A percentile compares a stretch with the other conserved stretches of the same genome.
phyloP scores from a whole-genome alignment of 2,113 vertebrate species.

The Eira barbara region DNA sequence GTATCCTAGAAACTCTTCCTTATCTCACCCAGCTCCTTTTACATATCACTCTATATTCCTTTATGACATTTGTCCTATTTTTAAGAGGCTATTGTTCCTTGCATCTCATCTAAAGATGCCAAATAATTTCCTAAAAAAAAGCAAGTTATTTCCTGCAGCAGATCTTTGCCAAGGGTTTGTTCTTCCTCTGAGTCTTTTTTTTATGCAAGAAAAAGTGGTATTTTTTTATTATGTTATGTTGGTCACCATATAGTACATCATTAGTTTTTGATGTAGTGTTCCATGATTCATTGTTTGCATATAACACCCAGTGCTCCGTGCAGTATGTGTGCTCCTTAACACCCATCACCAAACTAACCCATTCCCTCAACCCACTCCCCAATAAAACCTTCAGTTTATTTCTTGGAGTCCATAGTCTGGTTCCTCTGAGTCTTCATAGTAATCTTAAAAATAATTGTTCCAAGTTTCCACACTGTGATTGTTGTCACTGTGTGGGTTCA shows the following conservation, averaged over 20 bases:
- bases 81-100: not conserved
- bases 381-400: no score
- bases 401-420: no score
- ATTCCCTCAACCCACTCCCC: no score
- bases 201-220: no score
- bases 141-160: not conserved
- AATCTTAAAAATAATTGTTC: not conserved
- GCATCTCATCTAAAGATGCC: not conserved
- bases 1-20: not conserved
- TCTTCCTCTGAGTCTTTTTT: not conserved
- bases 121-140: conserved; percentile 1
- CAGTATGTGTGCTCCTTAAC: no score
- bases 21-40: not conserved
- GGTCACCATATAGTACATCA: no score
- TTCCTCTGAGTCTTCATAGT: not conserved
- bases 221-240: no score
- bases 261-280: no score
- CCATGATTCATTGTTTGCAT: no score
- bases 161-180: not conserved
- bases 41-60: not conserved
- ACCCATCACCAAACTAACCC: no score
- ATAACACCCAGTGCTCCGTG: no score
- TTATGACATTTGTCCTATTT: not conserved
- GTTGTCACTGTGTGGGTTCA: not conserved
- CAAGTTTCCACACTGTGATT: not conserved